Conservation (phyloP, 1,140 invertebrate genomes). For the Trachymyrmex septentrionalis region DNA sequence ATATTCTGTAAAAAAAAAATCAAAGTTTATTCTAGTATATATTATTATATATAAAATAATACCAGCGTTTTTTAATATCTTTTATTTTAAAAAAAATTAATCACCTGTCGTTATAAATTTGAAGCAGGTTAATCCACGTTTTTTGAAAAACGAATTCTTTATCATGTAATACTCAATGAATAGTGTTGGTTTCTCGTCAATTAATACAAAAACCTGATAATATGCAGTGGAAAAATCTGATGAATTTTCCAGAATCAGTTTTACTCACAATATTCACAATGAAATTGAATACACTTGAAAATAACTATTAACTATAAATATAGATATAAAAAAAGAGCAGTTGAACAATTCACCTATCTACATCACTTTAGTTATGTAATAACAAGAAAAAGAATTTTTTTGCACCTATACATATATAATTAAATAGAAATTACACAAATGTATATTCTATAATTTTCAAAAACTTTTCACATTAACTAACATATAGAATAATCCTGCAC, state of each 20-base stretch:
- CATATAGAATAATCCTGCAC: neutral
- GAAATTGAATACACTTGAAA: slow-evolving; percentile 23
- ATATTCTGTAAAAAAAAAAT: neutral
- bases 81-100: neutral
- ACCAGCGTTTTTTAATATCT: neutral
- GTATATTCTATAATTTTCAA: neutral
- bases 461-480: neutral
- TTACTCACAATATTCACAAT: slow-evolving; percentile 16
- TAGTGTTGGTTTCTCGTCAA: neutral
- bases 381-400: neutral
- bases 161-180: slow-evolving; percentile 6
- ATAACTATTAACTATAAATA: neutral
- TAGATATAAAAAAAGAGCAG: neutral
- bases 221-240: neutral
- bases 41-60: neutral
- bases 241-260: neutral
- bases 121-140: neutral
- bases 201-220: slow-evolving; percentile 8
- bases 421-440: neutral
- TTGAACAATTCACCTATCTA: neutral
- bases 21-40: neutral
- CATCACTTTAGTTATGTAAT: neutral
- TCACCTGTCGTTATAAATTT: neutral
- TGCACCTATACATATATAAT: neutral
- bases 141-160: slow-evolving; percentile 39